phyloP scores from a whole-genome alignment of 1,140 invertebrate genomes.

The Rhizoglyphus robini region DNA sequence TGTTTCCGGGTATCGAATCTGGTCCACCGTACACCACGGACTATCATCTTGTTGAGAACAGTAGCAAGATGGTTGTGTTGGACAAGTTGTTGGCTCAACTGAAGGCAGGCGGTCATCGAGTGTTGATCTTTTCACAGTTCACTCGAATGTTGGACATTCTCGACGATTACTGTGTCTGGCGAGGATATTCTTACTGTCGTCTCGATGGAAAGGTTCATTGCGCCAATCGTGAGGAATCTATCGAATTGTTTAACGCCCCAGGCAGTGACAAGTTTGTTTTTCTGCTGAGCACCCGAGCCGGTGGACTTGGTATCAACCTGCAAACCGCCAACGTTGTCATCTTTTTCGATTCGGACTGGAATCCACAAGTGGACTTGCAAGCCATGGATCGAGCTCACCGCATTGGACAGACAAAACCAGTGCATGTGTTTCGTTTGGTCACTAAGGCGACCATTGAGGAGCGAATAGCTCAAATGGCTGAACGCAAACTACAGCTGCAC shows the following conservation, averaged over 20 bases:
- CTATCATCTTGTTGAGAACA: no score
- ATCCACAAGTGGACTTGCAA: no score
- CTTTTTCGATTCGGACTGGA: no score
- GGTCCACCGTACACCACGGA: no score
- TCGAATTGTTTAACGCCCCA: slow-evolving; percentile 48
- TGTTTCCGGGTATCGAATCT: no score
- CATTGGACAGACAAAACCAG: no score
- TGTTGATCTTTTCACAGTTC: slow-evolving; percentile 94
- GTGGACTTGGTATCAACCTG: no score
- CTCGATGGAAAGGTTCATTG: slow-evolving; percentile 81
- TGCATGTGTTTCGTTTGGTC: slow-evolving; percentile 76
- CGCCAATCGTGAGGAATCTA: slow-evolving; percentile 78
- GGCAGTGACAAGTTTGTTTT: no score
- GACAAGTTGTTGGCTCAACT: slow-evolving; percentile 65
- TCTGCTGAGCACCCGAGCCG: no score
- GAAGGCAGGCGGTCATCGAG: slow-evolving; percentile 73
- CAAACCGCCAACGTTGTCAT: no score
- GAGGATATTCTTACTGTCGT: slow-evolving; percentile 80
- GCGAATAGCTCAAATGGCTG: slow-evolving; percentile 71
- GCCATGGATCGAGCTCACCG: no score
- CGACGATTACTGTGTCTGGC: slow-evolving; percentile 51
- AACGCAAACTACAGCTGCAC: no score
- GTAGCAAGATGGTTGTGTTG: slow-evolving; percentile 80
- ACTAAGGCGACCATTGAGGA: slow-evolving; percentile 85
- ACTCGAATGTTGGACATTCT: slow-evolving; percentile 90